These are phyloP conservation scores for Sarotherodon lohbergeri DNA, from an alignment of 2,113 vertebrate species.

Conservation along the genomic window DNA sequence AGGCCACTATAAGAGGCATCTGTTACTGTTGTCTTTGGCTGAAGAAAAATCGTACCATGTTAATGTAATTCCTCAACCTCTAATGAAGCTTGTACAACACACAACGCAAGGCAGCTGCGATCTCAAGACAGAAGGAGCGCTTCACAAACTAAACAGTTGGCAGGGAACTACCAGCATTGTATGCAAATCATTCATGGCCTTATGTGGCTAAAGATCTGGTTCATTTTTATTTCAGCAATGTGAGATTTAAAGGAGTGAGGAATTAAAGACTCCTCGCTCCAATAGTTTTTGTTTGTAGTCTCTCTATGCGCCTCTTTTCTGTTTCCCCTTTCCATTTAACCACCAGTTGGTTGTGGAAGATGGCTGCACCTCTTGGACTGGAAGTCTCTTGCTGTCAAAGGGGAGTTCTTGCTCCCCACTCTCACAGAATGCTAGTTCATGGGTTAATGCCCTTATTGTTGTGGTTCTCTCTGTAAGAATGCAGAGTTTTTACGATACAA, in stretches of 20 bases:
- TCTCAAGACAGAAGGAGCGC: not conserved
- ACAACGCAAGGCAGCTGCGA: not conserved
- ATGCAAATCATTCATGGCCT: not conserved
- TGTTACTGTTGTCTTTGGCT: not conserved
- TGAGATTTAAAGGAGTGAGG: not conserved
- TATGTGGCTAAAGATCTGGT: not conserved
- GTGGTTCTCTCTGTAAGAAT: not conserved
- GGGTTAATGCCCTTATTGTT: not conserved
- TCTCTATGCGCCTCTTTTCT: not conserved
- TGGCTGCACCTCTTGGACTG: not conserved
- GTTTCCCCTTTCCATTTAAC: not conserved
- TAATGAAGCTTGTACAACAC: not conserved
- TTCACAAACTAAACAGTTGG: not conserved
- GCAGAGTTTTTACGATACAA: not conserved
- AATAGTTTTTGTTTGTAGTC: not conserved
- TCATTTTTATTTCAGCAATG: not conserved
- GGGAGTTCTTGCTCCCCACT: not conserved
- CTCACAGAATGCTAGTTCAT: not conserved
- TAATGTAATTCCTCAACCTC: not conserved
- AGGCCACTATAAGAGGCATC: not conserved
- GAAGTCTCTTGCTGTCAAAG: not conserved
- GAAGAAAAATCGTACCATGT: not conserved
- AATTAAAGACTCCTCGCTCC: not conserved
- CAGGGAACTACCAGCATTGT: not conserved
- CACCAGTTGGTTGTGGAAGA: not conserved